Percentiles rank a stretch among this genome's conserved stretches.
phyloP scores from a whole-genome alignment of 2,797 vertebrate species.

The Catamblyrhynchus diadema region DNA sequence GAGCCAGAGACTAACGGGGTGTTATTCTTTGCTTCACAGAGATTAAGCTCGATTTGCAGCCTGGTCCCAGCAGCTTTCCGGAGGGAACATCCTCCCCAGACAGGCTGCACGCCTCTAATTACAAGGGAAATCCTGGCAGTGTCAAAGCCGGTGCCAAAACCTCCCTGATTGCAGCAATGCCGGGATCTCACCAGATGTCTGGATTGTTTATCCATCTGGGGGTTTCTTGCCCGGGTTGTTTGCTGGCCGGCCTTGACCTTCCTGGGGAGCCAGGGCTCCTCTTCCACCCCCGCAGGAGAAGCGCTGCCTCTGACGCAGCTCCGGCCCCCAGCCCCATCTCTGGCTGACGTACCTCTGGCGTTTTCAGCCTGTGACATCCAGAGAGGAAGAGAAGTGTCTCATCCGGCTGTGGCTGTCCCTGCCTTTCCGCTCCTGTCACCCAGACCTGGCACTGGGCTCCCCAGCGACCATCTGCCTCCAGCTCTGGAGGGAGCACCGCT shows the following conservation, averaged over 20 bases:
- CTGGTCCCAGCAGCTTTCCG: slow-evolving; percentile 32
- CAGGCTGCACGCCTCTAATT: slow-evolving; percentile 47
- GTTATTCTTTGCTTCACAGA: slow-evolving; percentile 29
- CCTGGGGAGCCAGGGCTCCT: background rate
- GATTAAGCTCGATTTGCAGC: background rate
- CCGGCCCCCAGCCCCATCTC: background rate
- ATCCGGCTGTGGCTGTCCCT: background rate
- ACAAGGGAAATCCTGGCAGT: slow-evolving; percentile 67
- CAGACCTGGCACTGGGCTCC: background rate
- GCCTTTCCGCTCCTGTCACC: slow-evolving; percentile 1
- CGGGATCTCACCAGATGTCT: slow-evolving; percentile 55
- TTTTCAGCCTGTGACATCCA: background rate
- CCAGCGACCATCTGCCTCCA: background rate
- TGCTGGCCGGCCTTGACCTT: slow-evolving; percentile 41
- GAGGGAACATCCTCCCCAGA: slow-evolving; percentile 67
- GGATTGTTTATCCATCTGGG: slow-evolving; percentile 40
- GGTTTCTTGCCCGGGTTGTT: background rate
- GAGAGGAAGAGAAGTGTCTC: slow-evolving; percentile 10
- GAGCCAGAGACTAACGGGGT: background rate
- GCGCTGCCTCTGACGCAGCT: slow-evolving; percentile 19
- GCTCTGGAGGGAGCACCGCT: background rate
- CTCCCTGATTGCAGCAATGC: slow-evolving; percentile 33
- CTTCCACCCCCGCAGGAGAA: background rate
- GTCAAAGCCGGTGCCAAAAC: slow-evolving; percentile 37
- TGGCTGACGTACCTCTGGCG: background rate